Percentiles rank a stretch among this genome's conserved stretches.
These are phyloP conservation scores for Chrosomus eos DNA, from an alignment of 2,797 vertebrate genomes.

Conservation along the genomic window DNA sequence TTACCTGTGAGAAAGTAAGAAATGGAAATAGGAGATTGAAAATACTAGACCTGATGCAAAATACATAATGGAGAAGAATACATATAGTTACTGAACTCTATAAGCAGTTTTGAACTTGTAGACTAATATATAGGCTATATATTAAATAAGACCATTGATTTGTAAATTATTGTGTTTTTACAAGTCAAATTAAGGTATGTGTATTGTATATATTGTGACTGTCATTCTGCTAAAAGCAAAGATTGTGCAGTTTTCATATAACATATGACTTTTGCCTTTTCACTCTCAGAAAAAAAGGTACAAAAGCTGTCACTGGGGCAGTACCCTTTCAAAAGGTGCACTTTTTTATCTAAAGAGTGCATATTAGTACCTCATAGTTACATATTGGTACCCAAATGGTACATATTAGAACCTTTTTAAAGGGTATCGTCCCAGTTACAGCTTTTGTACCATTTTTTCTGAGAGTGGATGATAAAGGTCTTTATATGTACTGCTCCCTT, in stretches of 20 bases:
- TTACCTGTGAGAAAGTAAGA: conserved; percentile 15
- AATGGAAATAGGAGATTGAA: conserved; percentile 15
- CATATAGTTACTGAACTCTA: not conserved
- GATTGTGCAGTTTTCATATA: not conserved
- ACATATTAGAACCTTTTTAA: too few species aligned
- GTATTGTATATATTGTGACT: not conserved
- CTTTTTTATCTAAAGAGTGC: too few species aligned
- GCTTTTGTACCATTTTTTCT: too few species aligned
- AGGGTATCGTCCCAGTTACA: too few species aligned
- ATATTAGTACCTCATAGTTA: too few species aligned
- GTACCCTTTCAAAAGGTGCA: too few species aligned
- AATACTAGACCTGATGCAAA: not conserved
- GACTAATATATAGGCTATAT: too few species aligned
- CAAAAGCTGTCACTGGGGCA: too few species aligned
- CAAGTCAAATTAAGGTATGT: not conserved
- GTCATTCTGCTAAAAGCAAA: not conserved
- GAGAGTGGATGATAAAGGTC: conserved; percentile 15
- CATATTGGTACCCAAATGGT: too few species aligned
- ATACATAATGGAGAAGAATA: not conserved
- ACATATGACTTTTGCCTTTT: not conserved
- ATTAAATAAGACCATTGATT: too few species aligned
- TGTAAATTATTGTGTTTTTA: not conserved
- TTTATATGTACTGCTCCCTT: conserved; percentile 30
- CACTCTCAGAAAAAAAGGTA: too few species aligned
- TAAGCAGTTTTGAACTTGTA: not conserved